A percentile compares a stretch with the other conserved stretches of the same genome.
Conservation (phyloP, 2,113 vertebrate genomes). For the Otis tarda region DNA sequence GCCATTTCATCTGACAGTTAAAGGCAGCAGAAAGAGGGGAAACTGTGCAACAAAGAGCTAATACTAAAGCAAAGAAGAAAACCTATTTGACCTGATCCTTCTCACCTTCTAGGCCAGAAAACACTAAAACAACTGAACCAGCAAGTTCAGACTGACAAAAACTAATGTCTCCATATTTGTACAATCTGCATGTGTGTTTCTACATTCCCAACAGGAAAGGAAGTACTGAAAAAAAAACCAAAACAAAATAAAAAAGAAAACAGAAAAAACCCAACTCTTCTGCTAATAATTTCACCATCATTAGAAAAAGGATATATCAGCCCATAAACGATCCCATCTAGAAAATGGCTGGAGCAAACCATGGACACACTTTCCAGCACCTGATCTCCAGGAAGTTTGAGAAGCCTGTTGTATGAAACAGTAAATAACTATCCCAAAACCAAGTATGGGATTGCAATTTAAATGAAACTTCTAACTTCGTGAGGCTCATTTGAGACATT, state of each 20-base stretch:
- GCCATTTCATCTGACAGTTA: background rate
- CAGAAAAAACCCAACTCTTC: background rate
- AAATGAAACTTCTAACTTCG: background rate
- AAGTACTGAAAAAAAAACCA: background rate
- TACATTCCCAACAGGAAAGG: background rate
- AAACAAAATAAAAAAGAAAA: too few species aligned
- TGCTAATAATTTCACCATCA: background rate
- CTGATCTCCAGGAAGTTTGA: background rate
- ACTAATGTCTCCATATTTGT: background rate
- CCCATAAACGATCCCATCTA: background rate
- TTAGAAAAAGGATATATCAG: background rate
- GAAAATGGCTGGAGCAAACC: background rate
- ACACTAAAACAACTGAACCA: background rate
- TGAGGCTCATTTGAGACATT: background rate
- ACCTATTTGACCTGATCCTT: background rate
- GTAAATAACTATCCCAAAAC: background rate
- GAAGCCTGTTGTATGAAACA: background rate
- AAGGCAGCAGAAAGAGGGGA: background rate
- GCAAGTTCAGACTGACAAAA: background rate
- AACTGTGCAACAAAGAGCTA: background rate
- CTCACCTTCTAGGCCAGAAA: background rate
- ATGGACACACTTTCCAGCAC: background rate
- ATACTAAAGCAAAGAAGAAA: background rate
- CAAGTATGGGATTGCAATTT: background rate
- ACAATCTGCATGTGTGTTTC: background rate